Percentiles rank a stretch among this genome's conserved stretches.
Conservation (phyloP, 2,113 vertebrate species). For the Ibidorhyncha struthersii region DNA sequence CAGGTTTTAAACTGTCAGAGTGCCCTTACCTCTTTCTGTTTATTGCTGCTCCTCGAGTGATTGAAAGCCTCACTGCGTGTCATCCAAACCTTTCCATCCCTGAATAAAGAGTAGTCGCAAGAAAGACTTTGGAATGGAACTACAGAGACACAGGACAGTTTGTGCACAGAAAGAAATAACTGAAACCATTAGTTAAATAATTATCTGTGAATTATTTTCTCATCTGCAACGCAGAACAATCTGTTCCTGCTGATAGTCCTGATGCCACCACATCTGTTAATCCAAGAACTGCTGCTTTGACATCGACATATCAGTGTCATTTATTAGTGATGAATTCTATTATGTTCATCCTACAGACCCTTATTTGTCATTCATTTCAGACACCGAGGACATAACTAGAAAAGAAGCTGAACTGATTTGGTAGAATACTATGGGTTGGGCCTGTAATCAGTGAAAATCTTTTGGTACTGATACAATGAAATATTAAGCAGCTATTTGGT, state of each 20-base stretch:
- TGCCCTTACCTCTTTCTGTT: neutral
- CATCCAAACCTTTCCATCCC: accelerated
- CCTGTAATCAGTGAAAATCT: neutral
- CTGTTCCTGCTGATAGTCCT: constrained; percentile 39
- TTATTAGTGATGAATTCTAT: neutral
- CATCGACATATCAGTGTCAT: neutral
- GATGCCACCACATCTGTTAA: constrained; percentile 42
- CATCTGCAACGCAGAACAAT: neutral
- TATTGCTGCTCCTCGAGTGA: neutral
- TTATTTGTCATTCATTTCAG: neutral
- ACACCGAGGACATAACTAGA: neutral
- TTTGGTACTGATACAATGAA: neutral
- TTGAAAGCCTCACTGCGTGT: neutral
- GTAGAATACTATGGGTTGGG: neutral
- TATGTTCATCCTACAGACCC: neutral
- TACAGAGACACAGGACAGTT: neutral
- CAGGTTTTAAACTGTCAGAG: neutral
- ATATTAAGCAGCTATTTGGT: neutral
- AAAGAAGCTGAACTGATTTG: neutral
- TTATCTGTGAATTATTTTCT: constrained; percentile 52
- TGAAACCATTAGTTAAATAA: constrained; percentile 31
- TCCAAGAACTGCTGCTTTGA: neutral
- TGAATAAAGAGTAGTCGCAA: neutral
- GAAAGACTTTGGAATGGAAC: neutral
- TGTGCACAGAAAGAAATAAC: neutral